A percentile compares a stretch with the other conserved stretches of the same genome.
Conservation (phyloP, 2,797 vertebrate genomes). For the Phataginus tetradactyla region DNA sequence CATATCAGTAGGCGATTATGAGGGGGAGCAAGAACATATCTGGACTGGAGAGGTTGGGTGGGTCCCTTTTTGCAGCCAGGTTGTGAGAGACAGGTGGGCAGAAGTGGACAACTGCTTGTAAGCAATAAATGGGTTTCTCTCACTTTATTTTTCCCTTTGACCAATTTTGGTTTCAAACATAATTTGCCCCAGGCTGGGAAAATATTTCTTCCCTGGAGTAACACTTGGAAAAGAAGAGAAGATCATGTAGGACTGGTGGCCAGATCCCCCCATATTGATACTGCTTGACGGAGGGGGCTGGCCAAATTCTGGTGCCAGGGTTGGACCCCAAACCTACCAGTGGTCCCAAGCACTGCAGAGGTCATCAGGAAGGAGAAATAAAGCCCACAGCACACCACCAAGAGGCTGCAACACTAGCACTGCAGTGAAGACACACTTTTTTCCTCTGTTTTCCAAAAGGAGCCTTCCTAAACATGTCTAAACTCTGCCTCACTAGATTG, state of each 20-base stretch:
- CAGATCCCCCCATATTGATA: not conserved
- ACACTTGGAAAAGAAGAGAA: not conserved
- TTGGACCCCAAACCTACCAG: not conserved
- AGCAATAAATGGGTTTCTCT: too few relatives aligned
- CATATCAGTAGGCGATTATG: too few relatives aligned
- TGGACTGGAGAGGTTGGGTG: too few relatives aligned
- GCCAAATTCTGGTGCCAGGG: not conserved
- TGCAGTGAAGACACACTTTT: not conserved
- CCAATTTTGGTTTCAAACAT: too few relatives aligned
- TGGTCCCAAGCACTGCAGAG: not conserved
- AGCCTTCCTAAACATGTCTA: not conserved
- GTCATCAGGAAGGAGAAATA: not conserved
- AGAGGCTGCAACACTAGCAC: not conserved
- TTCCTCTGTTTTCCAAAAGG: slow-evolving; percentile 11
- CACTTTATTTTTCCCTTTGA: too few relatives aligned
- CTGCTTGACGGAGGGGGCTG: not conserved
- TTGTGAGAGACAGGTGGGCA: too few relatives aligned
- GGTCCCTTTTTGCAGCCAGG: too few relatives aligned
- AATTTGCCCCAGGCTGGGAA: too few relatives aligned
- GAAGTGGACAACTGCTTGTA: too few relatives aligned
- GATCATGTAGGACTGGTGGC: not conserved
- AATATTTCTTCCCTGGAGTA: too few relatives aligned
- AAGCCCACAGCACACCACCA: not conserved
- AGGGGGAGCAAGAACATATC: too few relatives aligned
- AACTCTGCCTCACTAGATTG: not conserved